Conservation (phyloP, 2,888 invertebrate species). For the Blastobasis adustella region DNA sequence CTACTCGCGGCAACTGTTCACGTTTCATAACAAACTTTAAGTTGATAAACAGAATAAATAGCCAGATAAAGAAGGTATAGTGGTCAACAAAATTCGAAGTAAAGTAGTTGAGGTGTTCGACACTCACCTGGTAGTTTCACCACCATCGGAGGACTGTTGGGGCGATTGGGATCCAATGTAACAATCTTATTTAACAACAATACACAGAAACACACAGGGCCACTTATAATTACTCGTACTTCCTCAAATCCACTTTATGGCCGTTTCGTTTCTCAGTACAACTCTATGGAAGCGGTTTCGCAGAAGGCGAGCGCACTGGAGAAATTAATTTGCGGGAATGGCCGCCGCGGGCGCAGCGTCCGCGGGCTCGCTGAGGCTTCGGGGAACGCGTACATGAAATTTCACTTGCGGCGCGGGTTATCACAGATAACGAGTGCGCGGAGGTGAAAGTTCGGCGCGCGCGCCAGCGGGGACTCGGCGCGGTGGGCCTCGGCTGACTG, state of each 20-base stretch:
- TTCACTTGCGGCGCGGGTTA: conserved; percentile 58
- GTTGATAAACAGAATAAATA: no score
- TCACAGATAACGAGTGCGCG: conserved; percentile 66
- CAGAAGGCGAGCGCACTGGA: conserved; percentile 62
- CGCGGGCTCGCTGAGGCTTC: conserved; percentile 37
- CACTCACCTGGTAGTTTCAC: conserved; percentile 69
- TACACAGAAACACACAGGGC: conserved; percentile 66
- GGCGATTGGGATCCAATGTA: conserved; percentile 72
- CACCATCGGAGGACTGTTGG: conserved; percentile 68
- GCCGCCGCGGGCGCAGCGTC: conserved; percentile 45
- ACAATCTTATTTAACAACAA: conserved; percentile 53
- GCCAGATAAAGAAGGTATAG: no score
- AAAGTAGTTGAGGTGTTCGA: neutral
- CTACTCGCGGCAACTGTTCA: no score
- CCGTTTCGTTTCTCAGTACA: conserved; percentile 68
- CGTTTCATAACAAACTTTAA: no score
- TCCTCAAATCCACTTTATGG: conserved; percentile 71
- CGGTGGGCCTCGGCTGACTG: conserved; percentile 37
- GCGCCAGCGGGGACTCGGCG: conserved; percentile 35
- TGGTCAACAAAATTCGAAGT: no score
- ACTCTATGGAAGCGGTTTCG: conserved; percentile 67
- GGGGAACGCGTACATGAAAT: conserved; percentile 66
- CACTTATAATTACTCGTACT: conserved; percentile 67
- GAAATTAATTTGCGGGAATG: conserved; percentile 71
- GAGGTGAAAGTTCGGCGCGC: conserved; percentile 66